Percentiles rank a stretch among this genome's conserved stretches.
phyloP scores from a whole-genome alignment of 2,113 vertebrate species.

The Phalacrocorax aristotelis region DNA sequence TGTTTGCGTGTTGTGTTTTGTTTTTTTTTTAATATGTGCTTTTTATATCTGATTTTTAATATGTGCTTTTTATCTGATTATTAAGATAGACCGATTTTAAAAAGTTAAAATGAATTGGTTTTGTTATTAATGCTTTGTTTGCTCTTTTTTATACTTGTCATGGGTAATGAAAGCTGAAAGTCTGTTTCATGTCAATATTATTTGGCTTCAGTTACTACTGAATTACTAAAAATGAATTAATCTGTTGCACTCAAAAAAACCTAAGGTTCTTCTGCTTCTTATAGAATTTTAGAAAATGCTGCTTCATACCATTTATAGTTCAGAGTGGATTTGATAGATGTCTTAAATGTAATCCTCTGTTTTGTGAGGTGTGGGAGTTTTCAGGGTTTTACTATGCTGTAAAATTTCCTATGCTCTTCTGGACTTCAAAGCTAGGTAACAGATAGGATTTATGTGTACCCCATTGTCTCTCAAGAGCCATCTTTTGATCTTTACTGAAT shows the following conservation, averaged over 20 bases:
- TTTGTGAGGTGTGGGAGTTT: neutral
- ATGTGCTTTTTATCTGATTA: accelerated
- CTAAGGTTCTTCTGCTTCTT: neutral
- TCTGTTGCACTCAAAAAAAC: neutral
- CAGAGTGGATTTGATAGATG: neutral
- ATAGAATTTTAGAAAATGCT: neutral
- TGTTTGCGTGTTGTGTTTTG: no score
- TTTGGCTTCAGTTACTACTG: neutral
- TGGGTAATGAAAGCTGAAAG: neutral
- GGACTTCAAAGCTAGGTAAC: neutral
- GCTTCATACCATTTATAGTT: neutral
- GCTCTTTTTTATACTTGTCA: neutral
- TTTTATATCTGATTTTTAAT: accelerated
- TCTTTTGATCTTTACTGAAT: neutral
- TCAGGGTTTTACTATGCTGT: neutral
- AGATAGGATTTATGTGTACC: neutral
- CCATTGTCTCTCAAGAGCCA: neutral
- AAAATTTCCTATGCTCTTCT: neutral
- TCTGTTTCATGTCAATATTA: neutral
- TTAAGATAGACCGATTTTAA: neutral
- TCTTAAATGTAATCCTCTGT: neutral
- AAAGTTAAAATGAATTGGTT: accelerated
- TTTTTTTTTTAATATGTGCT: accelerated
- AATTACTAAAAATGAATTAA: neutral
- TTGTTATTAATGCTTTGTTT: neutral